A percentile compares a stretch with the other conserved stretches of the same genome.
phyloP scores from a whole-genome alignment of 2,888 invertebrate genomes.

The Andricus quercusramuli region DNA sequence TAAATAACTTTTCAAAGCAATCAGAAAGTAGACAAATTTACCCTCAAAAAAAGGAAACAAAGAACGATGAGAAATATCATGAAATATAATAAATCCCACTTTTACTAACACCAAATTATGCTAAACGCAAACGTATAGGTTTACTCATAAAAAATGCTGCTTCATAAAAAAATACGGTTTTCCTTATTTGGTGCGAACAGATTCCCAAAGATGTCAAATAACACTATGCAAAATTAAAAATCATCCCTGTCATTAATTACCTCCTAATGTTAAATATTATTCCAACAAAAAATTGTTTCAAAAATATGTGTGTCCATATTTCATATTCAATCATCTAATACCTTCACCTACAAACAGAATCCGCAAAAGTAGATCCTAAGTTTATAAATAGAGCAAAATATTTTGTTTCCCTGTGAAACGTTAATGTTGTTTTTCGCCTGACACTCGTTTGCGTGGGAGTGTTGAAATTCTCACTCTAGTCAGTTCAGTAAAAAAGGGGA shows the following conservation, averaged over 20 bases:
- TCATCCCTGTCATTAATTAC: neutral
- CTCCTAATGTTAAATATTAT: neutral
- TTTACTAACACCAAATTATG: no score
- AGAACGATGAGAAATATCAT: no score
- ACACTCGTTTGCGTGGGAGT: neutral
- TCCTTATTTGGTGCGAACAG: no score
- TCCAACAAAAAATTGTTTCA: neutral
- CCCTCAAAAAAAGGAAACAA: no score
- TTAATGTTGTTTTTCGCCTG: neutral
- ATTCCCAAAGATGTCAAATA: no score
- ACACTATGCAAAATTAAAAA: no score
- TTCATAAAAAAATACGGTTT: no score
- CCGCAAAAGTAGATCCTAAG: neutral
- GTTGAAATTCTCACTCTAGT: neutral
- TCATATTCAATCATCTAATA: neutral
- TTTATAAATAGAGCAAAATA: constrained; percentile 17
- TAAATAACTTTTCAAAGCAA: no score
- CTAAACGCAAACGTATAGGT: no score
- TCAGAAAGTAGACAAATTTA: no score
- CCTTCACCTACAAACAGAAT: neutral
- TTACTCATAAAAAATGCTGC: no score
- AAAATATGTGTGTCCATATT: neutral
- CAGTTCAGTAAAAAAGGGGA: neutral
- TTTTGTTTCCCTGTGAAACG: neutral
- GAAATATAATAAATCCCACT: no score